phyloP scores from a whole-genome alignment of 2,113 vertebrate species.

The Cacatua alba region DNA sequence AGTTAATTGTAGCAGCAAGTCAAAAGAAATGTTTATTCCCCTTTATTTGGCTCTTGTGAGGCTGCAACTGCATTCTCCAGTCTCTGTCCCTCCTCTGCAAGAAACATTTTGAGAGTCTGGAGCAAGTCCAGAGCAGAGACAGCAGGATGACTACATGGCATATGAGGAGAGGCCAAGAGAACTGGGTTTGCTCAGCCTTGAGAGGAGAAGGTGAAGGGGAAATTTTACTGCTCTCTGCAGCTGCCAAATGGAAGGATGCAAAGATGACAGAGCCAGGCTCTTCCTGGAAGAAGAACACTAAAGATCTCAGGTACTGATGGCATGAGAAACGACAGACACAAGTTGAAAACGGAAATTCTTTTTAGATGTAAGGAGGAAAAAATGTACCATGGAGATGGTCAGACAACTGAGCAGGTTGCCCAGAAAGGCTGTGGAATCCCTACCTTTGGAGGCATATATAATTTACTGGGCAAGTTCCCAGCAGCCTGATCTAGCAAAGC shows the following conservation, averaged over 20 bases:
- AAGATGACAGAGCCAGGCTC: not conserved
- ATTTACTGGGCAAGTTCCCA: not conserved
- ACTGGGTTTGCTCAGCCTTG: not conserved
- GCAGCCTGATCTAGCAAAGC: not conserved
- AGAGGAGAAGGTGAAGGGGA: not conserved
- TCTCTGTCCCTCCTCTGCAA: not conserved
- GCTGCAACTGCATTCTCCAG: not conserved
- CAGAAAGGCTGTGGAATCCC: not conserved
- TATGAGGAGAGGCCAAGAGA: not conserved
- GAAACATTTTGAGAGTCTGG: not conserved
- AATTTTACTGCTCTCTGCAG: not conserved
- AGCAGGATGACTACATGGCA: not conserved
- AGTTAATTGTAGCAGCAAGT: not conserved
- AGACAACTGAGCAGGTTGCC: accelerated
- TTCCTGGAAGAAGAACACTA: not conserved
- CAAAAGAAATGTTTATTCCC: not conserved
- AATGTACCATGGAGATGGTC: not conserved
- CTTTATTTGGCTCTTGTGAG: not conserved
- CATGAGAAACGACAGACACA: not conserved
- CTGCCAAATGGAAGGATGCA: not conserved
- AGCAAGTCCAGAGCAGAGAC: not conserved
- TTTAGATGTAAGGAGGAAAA: not conserved
- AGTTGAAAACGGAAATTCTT: not conserved
- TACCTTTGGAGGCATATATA: not conserved
- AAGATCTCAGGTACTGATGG: not conserved